Conservation (phyloP, 2,113 vertebrate genomes). For the Takifugu flavidus region DNA sequence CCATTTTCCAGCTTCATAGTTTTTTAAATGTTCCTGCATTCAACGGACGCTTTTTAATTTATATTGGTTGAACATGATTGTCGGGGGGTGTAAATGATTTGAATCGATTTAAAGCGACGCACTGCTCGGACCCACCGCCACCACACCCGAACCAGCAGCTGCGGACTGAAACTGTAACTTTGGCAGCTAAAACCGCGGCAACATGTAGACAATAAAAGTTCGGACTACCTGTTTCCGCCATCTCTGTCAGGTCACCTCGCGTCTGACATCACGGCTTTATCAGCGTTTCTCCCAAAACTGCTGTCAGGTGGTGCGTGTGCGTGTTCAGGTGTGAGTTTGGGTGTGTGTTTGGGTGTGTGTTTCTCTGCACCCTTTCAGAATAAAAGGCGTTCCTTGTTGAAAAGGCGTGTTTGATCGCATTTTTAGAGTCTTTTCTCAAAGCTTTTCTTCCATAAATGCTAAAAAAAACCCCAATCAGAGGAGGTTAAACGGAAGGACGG, state of each 20-base stretch:
- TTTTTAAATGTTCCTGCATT: too few species aligned
- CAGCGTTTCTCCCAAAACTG: not conserved
- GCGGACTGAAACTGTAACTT: not conserved
- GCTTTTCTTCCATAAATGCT: too few species aligned
- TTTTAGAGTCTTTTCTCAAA: not conserved
- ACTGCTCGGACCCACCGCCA: not conserved
- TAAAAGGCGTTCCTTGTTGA: conserved; percentile 20
- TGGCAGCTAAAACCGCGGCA: not conserved
- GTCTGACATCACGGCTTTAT: not conserved
- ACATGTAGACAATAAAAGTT: too few species aligned
- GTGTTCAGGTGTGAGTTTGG: not conserved
- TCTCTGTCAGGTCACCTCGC: conserved; percentile 46
- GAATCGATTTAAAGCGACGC: too few species aligned
- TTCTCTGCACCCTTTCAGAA: conserved; percentile 36
- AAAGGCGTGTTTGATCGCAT: not conserved
- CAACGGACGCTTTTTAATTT: too few species aligned
- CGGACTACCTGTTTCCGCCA: conserved; percentile 51
- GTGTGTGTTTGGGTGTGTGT: too few species aligned
- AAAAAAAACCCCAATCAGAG: too few species aligned
- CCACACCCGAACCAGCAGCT: conserved; percentile 19
- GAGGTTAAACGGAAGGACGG: too few species aligned
- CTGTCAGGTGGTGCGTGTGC: not conserved
- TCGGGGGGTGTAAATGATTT: too few species aligned
- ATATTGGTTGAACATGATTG: too few species aligned
- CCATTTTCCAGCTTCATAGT: too few species aligned